Percentiles rank a stretch among this genome's conserved stretches.
These are phyloP conservation scores for Magallana nippona DNA, from an alignment of 2,888 invertebrate genomes.

Conservation along the genomic window DNA sequence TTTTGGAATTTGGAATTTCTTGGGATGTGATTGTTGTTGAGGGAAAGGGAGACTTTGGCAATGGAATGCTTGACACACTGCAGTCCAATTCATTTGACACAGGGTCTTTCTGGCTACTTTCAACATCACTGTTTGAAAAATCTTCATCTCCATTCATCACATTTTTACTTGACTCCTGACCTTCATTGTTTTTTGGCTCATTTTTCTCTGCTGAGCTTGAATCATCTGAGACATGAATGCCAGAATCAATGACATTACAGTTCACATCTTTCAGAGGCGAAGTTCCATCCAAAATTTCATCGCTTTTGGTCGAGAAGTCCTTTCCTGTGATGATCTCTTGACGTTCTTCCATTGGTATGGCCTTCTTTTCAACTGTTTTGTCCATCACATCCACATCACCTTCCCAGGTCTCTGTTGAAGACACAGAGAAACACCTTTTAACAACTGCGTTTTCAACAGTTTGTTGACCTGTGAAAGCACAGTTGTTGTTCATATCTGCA, in stretches of 20 bases:
- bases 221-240: background rate
- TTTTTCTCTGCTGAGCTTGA: background rate
- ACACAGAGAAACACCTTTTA: background rate
- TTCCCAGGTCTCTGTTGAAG: background rate
- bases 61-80: background rate
- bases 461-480: background rate
- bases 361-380: background rate
- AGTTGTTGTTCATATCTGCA: background rate
- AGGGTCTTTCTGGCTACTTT: background rate
- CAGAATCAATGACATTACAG: constrained; percentile 1
- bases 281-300: background rate
- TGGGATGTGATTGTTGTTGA: background rate
- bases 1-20: background rate
- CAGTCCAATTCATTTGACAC: background rate
- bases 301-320: background rate
- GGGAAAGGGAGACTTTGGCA: background rate
- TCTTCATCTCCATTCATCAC: background rate
- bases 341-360: background rate
- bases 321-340: background rate
- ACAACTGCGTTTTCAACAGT: background rate
- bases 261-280: constrained; percentile 2
- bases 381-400: background rate
- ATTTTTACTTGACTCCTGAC: background rate
- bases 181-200: background rate
- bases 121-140: background rate